Percentiles rank a stretch among this genome's conserved stretches.
phyloP scores from a whole-genome alignment of 2,888 invertebrate species.

The Ectemnius cavifrons region DNA sequence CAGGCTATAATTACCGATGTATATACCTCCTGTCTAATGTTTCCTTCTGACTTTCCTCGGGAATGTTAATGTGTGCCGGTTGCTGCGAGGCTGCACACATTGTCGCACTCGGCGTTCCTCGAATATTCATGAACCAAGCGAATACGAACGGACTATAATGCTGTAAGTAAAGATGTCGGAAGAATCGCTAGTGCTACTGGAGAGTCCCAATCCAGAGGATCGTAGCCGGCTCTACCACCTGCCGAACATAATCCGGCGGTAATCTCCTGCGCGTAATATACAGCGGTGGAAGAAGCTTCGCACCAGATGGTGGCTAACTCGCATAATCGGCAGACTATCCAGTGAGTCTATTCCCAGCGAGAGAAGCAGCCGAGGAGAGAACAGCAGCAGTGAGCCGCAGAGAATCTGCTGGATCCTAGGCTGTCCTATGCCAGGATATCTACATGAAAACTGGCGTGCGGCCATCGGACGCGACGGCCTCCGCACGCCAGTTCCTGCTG shows the following conservation, averaged over 20 bases:
- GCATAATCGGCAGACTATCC: constrained; percentile 57
- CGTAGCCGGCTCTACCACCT: constrained; percentile 52
- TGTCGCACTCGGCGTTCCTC: neutral
- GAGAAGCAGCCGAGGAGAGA: too few relatives aligned
- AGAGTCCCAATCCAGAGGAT: constrained; percentile 44
- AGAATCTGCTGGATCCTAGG: constrained; percentile 33
- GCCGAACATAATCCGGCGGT: constrained; percentile 60
- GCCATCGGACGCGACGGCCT: constrained; percentile 37
- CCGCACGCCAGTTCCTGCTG: constrained; percentile 4
- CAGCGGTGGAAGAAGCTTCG: constrained; percentile 37
- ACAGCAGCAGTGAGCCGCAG: neutral
- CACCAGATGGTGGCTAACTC: constrained; percentile 59
- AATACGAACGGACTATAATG: neutral
- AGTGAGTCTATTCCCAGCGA: constrained; percentile 41
- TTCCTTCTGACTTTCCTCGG: too few relatives aligned
- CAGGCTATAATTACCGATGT: neutral
- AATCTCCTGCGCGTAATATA: constrained; percentile 62
- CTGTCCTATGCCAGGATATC: constrained; percentile 22
- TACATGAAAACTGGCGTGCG: constrained; percentile 42
- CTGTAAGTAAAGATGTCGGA: constrained; percentile 34
- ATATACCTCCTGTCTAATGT: too few relatives aligned
- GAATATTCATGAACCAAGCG: neutral
- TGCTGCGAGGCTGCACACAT: neutral
- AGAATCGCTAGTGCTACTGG: constrained; percentile 15
- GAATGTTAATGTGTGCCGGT: too few relatives aligned